phyloP scores from a whole-genome alignment of 2,888 invertebrate genomes.

The Xiphydria camelus region DNA sequence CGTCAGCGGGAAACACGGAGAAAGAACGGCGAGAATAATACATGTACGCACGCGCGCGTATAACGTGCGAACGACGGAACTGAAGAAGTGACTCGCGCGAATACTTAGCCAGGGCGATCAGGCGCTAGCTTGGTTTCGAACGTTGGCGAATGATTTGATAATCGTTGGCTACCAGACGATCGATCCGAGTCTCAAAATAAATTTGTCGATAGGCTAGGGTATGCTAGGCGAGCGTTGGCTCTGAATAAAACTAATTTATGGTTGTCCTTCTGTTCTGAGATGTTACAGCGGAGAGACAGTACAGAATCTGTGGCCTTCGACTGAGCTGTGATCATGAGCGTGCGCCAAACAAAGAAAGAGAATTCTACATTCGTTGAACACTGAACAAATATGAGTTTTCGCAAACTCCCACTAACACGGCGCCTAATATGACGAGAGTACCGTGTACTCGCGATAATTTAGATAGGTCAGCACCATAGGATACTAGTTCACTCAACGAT shows the following conservation, averaged over 20 bases:
- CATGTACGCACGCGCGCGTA: no score
- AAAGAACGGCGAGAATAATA: no score
- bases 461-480: conserved; percentile 58
- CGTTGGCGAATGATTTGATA: conserved; percentile 33
- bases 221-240: conserved; percentile 42
- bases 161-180: conserved; percentile 32
- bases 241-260: conserved; percentile 58
- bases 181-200: no score
- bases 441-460: conserved; percentile 45
- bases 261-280: conserved; percentile 62
- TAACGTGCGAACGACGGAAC: no score
- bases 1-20: no score
- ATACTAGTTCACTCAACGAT: conserved; percentile 38
- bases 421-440: conserved; percentile 47
- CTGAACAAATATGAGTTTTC: conserved; percentile 52
- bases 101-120: no score
- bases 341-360: conserved; percentile 57
- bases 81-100: no score
- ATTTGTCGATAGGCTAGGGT: conserved; percentile 46
- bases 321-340: conserved; percentile 58
- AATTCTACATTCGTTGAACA: conserved; percentile 55
- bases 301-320: conserved; percentile 58
- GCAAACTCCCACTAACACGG: conserved; percentile 50
- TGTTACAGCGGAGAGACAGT: conserved; percentile 60
- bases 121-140: conserved; percentile 36